Base-by-base conservation (phyloP, 2,888 invertebrate genomes). In the Archips xylosteana region DNA sequence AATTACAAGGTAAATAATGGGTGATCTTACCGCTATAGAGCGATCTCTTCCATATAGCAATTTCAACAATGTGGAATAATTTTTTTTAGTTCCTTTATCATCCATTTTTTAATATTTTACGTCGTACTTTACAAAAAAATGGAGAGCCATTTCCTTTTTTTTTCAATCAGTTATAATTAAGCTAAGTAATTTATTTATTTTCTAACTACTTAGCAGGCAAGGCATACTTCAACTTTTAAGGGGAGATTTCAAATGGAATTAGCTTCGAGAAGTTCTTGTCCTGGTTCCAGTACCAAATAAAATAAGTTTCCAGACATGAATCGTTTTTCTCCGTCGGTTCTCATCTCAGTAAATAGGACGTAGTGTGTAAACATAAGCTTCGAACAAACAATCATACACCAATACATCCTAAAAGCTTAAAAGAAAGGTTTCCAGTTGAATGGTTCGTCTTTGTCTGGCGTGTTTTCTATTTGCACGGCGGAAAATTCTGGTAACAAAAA, bases 221-320 rank as follows among this genome's bases (percentile, higher is more conserved):
- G 2, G 32, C 3, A 9, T 32, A 57, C 10, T 57, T 57, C 8
- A 57, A 57, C 57, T 57, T 57, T 57, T 57, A 23, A 23, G 32
- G 5, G 32, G 12, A 32, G 57, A 57, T 9, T 57, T 32, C 32
- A n/a, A 49, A 49, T 6, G 32, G 4, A 13, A 59, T 39, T 59
- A 12, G n/a, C 34, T 66, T 39, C 42, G 54, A 54, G 10, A 69
- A 61, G 61, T 23, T 36, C 47, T 15, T 69, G 51, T 36, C 12
- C 51, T 10, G 61, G 15, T 61, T 54, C 23, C 15, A 15, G 23
- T 9, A 8, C 39, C 39, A 9, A 62, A 69, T 54, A n/a, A 70
- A 61, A 61, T 62, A 62, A 70, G n/a, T 70, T 62, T 70, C 10
- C 13, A 62, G 69, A 42, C 69, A 39, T 10, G 32, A n/a, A 51